These are phyloP conservation scores for Avahi laniger DNA, from an alignment of 2,797 vertebrate species.

Conservation along the genomic window DNA sequence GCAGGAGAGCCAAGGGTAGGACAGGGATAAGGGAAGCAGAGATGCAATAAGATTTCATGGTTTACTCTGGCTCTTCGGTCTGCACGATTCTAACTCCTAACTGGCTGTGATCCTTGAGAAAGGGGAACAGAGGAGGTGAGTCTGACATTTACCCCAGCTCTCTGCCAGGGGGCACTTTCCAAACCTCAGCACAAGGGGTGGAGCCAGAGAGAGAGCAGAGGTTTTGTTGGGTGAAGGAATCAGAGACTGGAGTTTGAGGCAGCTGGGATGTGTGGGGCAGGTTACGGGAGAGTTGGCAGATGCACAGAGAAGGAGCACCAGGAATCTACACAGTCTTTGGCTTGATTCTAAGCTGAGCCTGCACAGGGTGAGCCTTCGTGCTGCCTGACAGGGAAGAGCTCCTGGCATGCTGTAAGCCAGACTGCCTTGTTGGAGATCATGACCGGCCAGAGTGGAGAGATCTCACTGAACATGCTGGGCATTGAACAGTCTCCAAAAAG, in stretches of 20 bases:
- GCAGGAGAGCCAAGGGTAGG: neutral
- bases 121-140: neutral
- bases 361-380: neutral
- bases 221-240: neutral
- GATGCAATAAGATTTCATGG: neutral
- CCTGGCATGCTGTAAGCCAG: neutral
- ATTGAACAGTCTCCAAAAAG: neutral
- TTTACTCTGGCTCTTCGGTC: neutral
- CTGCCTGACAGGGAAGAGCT: neutral
- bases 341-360: neutral
- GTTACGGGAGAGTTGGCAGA: neutral
- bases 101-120: constrained; percentile 11
- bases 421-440: neutral
- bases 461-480: neutral
- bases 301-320: neutral
- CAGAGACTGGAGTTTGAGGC: neutral
- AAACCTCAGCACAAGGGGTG: neutral
- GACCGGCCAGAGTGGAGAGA: neutral
- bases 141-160: neutral
- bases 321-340: neutral
- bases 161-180: neutral
- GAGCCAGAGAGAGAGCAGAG: neutral
- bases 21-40: neutral
- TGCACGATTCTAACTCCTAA: neutral
- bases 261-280: neutral